Evolutionary conservation across 2,113 vertebrate species (phyloP), one percentile per base, ranked within the genome.

Genomic region (Protomyctophum bolini): DNA sequence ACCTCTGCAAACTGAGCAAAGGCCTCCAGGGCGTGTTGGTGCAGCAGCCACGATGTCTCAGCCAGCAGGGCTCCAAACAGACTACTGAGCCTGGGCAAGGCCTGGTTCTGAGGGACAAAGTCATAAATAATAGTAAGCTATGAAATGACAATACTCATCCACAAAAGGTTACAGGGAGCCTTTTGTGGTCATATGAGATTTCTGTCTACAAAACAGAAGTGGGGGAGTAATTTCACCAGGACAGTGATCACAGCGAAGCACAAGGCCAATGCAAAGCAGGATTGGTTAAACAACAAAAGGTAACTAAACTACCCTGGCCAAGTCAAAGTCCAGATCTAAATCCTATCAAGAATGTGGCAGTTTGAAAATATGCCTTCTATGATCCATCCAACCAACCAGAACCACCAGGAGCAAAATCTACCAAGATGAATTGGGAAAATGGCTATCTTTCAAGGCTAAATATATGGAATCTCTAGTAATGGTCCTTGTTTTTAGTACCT

Each of bases 1-100:
- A 97, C 98, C 95, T 98, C 95, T 65, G 96, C 97, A 91, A 99
- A 99, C 1, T 69, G 87, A 21, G 94, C 95, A 80, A 98, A 99
- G 0, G 95, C 95, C 81, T 98, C 96, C 76, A 98, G 59, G 0
- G 95, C 70, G 0, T 96, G 96, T 45, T 99, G 97, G 12, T 95
- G 92, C 10, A 98, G 65, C 59, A 97, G 84, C 97, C 97, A 98
- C 2, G 71, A 92, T 41, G 73, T 77, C 63, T 93, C 89, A 54
- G 89, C 83, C n/a, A 99, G 79, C 58, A 99, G 81, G 21, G 85
- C 75, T 15, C 92, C 85, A 85, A 99, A 97, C 63, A 96, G 66
- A 66, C 73, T 71, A 0, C 96, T 93, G 63, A 98, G 47, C 77
- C 78, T 90, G 5, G 94, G 93, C 72, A 97, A 74, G 75, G 98